These are phyloP conservation scores for Polypterus senegalus DNA, from an alignment of 2,113 vertebrate genomes.

Conservation along the genomic window DNA sequence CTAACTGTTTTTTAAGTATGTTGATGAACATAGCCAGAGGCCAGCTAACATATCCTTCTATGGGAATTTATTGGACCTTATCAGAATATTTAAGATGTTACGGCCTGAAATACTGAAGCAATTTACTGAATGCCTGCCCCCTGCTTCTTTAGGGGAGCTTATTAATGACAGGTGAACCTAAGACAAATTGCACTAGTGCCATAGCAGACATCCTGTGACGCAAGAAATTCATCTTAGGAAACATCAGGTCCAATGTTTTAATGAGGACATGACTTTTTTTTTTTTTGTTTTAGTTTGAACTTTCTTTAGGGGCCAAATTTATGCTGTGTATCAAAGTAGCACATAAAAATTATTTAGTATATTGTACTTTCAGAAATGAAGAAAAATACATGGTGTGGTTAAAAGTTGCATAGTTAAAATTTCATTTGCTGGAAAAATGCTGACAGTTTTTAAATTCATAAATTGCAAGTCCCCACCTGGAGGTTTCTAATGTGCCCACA, in stretches of 20 bases:
- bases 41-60: no score
- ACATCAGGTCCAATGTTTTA: conserved; percentile 12
- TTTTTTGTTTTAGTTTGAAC: background rate
- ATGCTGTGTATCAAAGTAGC: background rate
- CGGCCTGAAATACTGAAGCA: no score
- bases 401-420: conserved; percentile 9
- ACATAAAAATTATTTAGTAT: conserved; percentile 6
- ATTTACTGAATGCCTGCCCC: no score
- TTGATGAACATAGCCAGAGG: no score
- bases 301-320: conserved; percentile 20
- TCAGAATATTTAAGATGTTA: no score
- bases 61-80: no score
- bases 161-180: no score
- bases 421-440: conserved; percentile 1
- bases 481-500: conserved; percentile 5
- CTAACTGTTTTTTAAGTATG: no score
- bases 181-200: no score
- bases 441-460: conserved; percentile 8
- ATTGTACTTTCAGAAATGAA: conserved; percentile 6
- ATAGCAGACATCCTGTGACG: conserved; percentile 11
- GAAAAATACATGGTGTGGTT: conserved; percentile 4
- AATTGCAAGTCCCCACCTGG: conserved; percentile 9
- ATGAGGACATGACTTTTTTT: conserved; percentile 17
- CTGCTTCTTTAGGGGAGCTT: no score
- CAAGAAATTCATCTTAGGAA: conserved; percentile 25